Conservation (phyloP, 2,797 vertebrate genomes). For the Xenentodon cancila region DNA sequence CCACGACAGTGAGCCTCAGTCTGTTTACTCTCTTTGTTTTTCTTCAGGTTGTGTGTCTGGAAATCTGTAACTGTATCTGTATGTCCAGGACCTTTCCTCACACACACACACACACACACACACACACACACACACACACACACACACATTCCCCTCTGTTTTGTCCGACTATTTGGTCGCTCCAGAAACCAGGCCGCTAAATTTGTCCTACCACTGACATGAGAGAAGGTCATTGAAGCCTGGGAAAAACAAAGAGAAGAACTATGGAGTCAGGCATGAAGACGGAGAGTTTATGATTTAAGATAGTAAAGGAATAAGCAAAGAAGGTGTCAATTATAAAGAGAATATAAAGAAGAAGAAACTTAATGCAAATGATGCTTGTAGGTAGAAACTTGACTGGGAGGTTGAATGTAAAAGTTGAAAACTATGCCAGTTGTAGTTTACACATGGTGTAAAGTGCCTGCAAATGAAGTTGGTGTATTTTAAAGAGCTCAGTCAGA, state of each 20-base stretch:
- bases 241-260: slow-evolving; percentile 71
- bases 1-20: slow-evolving; percentile 18
- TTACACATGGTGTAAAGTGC: slow-evolving; percentile 52
- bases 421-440: slow-evolving; percentile 31
- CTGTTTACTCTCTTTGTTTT: slow-evolving; percentile 62
- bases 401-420: slow-evolving; percentile 20
- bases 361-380: not conserved
- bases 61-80: slow-evolving; percentile 64
- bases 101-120: slow-evolving; percentile 35
- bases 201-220: slow-evolving; percentile 78
- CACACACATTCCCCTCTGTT: slow-evolving; percentile 67
- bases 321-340: slow-evolving; percentile 3
- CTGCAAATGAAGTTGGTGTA: slow-evolving; percentile 30
- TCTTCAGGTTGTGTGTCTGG: slow-evolving; percentile 57
- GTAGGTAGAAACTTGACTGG: slow-evolving; percentile 4
- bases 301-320: slow-evolving; percentile 6
- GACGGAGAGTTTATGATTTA: slow-evolving; percentile 34
- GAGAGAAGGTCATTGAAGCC: slow-evolving; percentile 82
- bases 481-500: slow-evolving; percentile 26
- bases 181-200: slow-evolving; percentile 82
- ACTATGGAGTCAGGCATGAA: slow-evolving; percentile 40
- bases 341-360: not conserved
- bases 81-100: slow-evolving; percentile 53
- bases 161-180: slow-evolving; percentile 79
- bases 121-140: slow-evolving; percentile 37